These are phyloP conservation scores for Globodera rostochiensis DNA, from an alignment of 1,140 invertebrate genomes.

Conservation along the genomic window DNA sequence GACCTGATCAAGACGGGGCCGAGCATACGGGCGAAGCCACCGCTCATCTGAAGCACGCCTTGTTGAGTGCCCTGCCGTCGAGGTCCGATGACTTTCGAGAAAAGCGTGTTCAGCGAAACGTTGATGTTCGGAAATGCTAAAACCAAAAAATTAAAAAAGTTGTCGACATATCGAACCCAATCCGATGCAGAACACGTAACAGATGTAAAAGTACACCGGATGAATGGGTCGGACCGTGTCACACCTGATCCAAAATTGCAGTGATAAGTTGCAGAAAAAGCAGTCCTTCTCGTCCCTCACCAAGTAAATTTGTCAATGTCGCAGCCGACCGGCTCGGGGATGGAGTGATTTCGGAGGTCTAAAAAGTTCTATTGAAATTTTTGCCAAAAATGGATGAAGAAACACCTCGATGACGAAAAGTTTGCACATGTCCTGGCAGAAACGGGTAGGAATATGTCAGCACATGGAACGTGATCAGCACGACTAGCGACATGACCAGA, in stretches of 20 bases:
- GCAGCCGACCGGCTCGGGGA: constrained; percentile 38
- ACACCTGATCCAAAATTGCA: constrained; percentile 4
- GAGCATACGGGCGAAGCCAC: constrained; percentile 44
- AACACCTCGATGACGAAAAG: constrained; percentile 21
- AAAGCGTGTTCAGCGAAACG: constrained; percentile 49
- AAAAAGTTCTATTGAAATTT: constrained; percentile 11
- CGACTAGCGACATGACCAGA: constrained; percentile 27
- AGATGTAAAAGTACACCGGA: constrained; percentile 35
- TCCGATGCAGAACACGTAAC: constrained; percentile 44
- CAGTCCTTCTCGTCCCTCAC: neutral
- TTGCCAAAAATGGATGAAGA: neutral
- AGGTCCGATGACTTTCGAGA: constrained; percentile 55
- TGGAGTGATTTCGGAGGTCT: constrained; percentile 10
- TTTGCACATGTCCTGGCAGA: constrained; percentile 35
- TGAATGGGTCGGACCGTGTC: constrained; percentile 10
- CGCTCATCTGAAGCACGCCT: constrained; percentile 49
- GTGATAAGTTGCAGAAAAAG: neutral
- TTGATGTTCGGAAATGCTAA: constrained; percentile 47
- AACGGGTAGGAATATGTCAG: constrained; percentile 43
- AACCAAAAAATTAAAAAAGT: neutral
- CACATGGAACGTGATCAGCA: constrained; percentile 37
- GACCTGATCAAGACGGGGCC: constrained; percentile 49
- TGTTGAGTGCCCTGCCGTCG: constrained; percentile 48
- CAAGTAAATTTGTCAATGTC: constrained; percentile 36
- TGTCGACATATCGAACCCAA: neutral